Evolutionary conservation across 2,797 vertebrate species (phyloP).

Genomic region (Sylvilagus floridanus): DNA sequence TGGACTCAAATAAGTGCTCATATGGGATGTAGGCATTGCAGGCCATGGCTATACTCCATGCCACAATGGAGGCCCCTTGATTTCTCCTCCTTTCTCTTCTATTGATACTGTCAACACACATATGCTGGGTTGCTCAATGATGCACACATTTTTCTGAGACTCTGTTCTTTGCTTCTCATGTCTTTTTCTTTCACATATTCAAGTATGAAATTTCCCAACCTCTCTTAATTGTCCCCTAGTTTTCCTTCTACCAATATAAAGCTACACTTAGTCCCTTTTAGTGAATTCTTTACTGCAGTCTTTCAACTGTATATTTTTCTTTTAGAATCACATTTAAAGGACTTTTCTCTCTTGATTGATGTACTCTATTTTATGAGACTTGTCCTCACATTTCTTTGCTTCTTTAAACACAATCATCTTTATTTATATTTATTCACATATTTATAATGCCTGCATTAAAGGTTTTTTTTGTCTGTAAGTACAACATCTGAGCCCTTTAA

Average conservation of each 20-base stretch:
- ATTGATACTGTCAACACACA: background rate
- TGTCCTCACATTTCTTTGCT: background rate
- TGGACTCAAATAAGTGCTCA: no score
- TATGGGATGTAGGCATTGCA: no score
- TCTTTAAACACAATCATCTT: background rate
- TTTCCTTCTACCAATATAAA: conserved; percentile 2
- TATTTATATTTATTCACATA: background rate
- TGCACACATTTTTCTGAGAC: background rate
- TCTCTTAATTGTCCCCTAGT: background rate
- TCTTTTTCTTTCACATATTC: background rate
- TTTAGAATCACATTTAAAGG: background rate
- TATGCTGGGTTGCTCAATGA: background rate
- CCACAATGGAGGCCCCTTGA: no score
- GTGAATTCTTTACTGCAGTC: background rate
- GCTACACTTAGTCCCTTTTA: background rate
- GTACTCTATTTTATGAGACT: background rate
- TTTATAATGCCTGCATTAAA: background rate
- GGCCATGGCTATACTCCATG: no score
- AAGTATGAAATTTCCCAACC: background rate
- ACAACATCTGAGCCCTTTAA: background rate
- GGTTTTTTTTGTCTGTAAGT: background rate
- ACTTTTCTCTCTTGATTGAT: background rate
- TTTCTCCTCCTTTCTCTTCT: background rate
- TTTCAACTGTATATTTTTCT: background rate
- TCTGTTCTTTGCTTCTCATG: background rate